Conservation (phyloP, 2,888 invertebrate genomes). For the Crioceris asparagi region DNA sequence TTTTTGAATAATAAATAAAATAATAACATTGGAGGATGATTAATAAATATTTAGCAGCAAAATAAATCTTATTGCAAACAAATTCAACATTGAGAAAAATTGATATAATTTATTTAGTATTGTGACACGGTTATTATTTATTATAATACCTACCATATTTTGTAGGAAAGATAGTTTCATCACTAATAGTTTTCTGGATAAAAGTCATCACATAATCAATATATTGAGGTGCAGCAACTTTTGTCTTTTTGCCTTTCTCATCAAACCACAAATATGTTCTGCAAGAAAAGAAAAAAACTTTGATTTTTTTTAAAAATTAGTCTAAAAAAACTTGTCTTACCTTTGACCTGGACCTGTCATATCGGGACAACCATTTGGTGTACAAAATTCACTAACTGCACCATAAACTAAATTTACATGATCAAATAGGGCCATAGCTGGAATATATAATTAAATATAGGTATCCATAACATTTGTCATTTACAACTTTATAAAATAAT, state of each 20-base stretch:
- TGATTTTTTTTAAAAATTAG: background rate
- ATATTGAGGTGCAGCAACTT: conserved; percentile 95
- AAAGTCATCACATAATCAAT: conserved; percentile 98
- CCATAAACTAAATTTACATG: conserved; percentile 98
- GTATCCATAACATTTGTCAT: background rate
- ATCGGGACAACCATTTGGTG: conserved; percentile 87
- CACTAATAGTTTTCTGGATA: conserved; percentile 93
- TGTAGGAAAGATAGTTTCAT: conserved; percentile 95
- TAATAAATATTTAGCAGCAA: too few relatives aligned
- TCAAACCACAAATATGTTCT: conserved; percentile 98
- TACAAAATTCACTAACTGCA: conserved; percentile 97
- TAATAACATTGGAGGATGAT: background rate
- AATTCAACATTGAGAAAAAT: too few relatives aligned
- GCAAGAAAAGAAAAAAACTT: conserved; percentile 23
- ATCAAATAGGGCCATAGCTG: conserved; percentile 95
- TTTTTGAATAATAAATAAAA: too few relatives aligned
- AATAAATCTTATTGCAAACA: too few relatives aligned
- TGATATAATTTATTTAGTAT: too few relatives aligned
- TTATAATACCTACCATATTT: conserved; percentile 84
- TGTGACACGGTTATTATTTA: too few relatives aligned
- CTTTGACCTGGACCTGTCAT: conserved; percentile 94
- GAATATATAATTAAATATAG: conserved; percentile 24
- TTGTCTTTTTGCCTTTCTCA: conserved; percentile 96
- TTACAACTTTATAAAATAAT: background rate
- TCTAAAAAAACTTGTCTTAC: conserved; percentile 39